A percentile compares a stretch with the other conserved stretches of the same genome.
Evolutionary conservation across 2,113 vertebrate genomes (phyloP).

Genomic region (Cichladusa arquata): DNA sequence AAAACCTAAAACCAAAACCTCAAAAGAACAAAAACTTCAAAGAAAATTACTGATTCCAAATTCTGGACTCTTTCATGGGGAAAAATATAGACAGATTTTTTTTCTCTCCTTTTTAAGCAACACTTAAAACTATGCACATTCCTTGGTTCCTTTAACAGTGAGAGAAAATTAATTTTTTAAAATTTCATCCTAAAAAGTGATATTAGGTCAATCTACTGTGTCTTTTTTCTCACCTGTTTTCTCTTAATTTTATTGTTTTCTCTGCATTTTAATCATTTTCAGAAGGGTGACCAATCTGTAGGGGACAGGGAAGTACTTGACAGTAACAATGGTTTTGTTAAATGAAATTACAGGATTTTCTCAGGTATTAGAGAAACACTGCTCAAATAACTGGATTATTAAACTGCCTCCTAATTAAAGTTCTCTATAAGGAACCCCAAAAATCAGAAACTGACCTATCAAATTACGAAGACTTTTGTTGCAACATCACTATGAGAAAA

Average conservation of each 20-base stretch:
- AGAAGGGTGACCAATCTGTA: neutral
- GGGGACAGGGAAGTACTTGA: neutral
- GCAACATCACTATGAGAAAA: neutral
- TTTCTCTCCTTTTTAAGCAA: neutral
- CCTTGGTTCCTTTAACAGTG: neutral
- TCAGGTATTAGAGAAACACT: neutral
- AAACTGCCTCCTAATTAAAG: neutral
- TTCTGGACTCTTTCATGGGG: neutral
- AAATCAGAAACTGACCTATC: neutral
- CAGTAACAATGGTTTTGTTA: neutral
- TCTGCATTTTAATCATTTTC: neutral
- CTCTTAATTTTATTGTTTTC: neutral
- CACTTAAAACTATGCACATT: neutral
- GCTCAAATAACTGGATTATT: neutral
- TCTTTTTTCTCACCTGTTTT: neutral
- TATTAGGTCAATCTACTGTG: no score
- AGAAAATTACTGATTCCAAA: neutral
- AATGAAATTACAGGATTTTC: neutral
- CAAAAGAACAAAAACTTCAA: neutral
- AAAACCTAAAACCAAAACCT: accelerated
- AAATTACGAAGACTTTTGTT: neutral
- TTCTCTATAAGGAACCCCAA: neutral
- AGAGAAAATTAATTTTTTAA: neutral
- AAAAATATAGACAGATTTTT: neutral
- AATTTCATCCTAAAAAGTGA: neutral